Evolutionary conservation across 2,113 vertebrate genomes (phyloP).

Genomic region (Poeciliopsis retropinna): DNA sequence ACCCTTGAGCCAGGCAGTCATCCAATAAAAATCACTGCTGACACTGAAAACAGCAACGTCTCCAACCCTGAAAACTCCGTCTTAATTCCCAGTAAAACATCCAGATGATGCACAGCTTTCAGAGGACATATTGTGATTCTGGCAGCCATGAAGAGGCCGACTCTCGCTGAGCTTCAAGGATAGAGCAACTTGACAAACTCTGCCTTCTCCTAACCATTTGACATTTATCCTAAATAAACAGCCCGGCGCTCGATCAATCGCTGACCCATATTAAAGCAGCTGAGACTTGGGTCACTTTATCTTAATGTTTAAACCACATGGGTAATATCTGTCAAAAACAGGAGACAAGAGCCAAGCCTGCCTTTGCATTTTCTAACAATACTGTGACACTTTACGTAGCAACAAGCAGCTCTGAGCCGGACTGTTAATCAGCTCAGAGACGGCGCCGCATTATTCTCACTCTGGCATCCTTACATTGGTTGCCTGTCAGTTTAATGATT

Average conservation of each 20-base stretch:
- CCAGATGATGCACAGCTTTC: constrained; percentile 18
- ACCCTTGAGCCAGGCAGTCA: constrained; percentile 44
- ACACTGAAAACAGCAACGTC: constrained; percentile 15
- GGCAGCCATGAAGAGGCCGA: constrained; percentile 5
- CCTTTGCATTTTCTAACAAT: constrained; percentile 15
- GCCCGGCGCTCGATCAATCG: neutral
- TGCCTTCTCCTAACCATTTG: constrained; percentile 4
- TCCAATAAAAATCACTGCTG: constrained; percentile 29
- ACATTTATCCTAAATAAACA: constrained; percentile 7
- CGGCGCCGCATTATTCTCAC: constrained; percentile 46
- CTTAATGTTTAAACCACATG: neutral
- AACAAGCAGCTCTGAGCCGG: constrained; percentile 1
- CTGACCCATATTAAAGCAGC: neutral
- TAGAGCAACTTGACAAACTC: constrained; percentile 20
- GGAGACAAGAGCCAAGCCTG: neutral
- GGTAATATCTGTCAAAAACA: constrained; percentile 7
- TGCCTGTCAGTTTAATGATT: constrained; percentile 59
- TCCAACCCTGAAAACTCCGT: constrained; percentile 29
- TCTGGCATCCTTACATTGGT: constrained; percentile 49
- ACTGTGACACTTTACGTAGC: constrained; percentile 33
- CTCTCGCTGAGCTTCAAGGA: constrained; percentile 1
- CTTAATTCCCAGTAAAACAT: constrained; percentile 20
- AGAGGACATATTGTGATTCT: constrained; percentile 13
- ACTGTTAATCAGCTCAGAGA: constrained; percentile 57
- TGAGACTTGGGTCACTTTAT: neutral